Evolutionary conservation across 2,888 invertebrate species (phyloP).

Genomic region (Dynastes maya): DNA sequence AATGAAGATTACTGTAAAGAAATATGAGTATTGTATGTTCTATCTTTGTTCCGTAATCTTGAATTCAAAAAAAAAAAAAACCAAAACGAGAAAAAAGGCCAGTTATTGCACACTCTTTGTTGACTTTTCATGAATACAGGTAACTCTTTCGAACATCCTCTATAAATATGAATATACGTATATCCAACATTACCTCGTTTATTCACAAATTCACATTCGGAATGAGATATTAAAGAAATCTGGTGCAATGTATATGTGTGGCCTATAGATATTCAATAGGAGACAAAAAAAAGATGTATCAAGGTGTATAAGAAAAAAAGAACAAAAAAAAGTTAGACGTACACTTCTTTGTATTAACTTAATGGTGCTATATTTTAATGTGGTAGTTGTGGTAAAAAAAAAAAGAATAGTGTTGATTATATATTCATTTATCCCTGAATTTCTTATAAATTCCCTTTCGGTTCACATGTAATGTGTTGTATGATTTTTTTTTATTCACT

Average conservation of each 20-base stretch:
- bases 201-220: background rate
- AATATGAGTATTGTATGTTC: slow-evolving; percentile 21
- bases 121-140: background rate
- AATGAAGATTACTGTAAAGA: slow-evolving; percentile 16
- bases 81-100: background rate
- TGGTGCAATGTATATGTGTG: slow-evolving; percentile 31
- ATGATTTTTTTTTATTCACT: background rate
- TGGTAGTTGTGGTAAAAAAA: slow-evolving; percentile 22
- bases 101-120: slow-evolving; percentile 32
- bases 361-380: slow-evolving; percentile 41
- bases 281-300: slow-evolving; percentile 22
- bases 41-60: background rate
- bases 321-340: slow-evolving; percentile 21
- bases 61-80: slow-evolving; percentile 7
- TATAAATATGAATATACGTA: slow-evolving; percentile 1
- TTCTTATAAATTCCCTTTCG: background rate
- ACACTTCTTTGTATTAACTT: slow-evolving; percentile 39
- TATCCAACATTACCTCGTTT: background rate
- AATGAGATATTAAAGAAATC: background rate
- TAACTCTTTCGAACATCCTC: background rate
- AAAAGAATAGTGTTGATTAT: background rate
- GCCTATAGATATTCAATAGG: slow-evolving; percentile 33
- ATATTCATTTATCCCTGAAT: background rate
- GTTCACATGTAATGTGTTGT: slow-evolving; percentile 20
- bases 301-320: background rate